Evolutionary conservation across 2,113 vertebrate genomes (phyloP).

Genomic region (Pteruthius melanotis): DNA sequence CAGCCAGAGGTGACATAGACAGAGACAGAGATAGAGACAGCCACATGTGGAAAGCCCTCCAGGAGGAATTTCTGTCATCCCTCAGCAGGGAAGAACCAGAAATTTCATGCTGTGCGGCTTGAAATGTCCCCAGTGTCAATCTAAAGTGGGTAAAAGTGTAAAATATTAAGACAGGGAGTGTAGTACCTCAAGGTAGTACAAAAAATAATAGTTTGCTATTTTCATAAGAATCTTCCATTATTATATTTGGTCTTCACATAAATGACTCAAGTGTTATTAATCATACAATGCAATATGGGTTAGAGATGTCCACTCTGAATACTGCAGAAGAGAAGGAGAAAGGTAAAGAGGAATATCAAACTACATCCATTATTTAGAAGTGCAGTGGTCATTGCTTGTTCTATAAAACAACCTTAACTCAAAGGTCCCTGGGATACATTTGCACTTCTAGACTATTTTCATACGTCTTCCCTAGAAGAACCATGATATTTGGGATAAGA

Average conservation of each 20-base stretch:
- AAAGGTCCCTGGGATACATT: accelerated
- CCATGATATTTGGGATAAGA: neutral
- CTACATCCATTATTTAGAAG: neutral
- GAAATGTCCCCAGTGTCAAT: neutral
- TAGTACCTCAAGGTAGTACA: neutral
- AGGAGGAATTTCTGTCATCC: neutral
- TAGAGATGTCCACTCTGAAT: neutral
- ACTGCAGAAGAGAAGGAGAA: neutral
- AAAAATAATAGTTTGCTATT: neutral
- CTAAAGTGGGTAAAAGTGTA: neutral
- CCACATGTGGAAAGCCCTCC: neutral
- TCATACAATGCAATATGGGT: neutral
- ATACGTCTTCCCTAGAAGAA: neutral
- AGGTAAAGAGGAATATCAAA: neutral
- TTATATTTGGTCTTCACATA: neutral
- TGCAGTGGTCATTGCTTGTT: neutral
- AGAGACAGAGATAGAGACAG: neutral
- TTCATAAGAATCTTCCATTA: neutral
- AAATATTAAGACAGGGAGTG: neutral
- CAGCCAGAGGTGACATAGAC: neutral
- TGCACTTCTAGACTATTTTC: neutral
- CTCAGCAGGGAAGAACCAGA: neutral
- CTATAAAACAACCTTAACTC: neutral
- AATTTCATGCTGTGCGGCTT: neutral
- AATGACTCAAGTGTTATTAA: neutral